Conservation (phyloP, 2,888 invertebrate species). For the Andrena bucephala region DNA sequence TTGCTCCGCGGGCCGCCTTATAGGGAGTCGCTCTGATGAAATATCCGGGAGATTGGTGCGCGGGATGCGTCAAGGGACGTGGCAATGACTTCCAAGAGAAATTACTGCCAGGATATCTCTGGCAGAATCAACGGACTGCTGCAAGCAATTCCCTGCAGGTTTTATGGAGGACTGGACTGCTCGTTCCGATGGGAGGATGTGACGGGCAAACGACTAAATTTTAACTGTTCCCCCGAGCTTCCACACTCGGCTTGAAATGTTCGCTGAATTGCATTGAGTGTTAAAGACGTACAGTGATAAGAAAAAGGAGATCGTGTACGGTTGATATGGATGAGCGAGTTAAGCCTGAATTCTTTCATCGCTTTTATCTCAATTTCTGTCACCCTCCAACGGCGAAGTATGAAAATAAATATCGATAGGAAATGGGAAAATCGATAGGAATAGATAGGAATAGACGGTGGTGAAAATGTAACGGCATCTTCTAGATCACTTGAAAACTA, state of each 20-base stretch:
- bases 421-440: too few species aligned
- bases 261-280: too few species aligned
- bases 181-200: not conserved
- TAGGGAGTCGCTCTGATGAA: slow-evolving; percentile 19
- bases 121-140: slow-evolving; percentile 20
- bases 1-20: slow-evolving; percentile 10
- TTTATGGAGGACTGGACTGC: slow-evolving; percentile 5
- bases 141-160: not conserved
- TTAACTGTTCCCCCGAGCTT: slow-evolving; percentile 3
- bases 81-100: slow-evolving; percentile 16
- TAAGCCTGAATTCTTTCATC: too few species aligned
- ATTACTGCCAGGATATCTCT: slow-evolving; percentile 23
- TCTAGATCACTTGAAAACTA: not conserved
- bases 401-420: too few species aligned
- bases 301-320: too few species aligned
- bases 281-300: too few species aligned
- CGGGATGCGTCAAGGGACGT: slow-evolving; percentile 13
- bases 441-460: too few species aligned
- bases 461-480: too few species aligned
- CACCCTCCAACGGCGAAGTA: too few species aligned
- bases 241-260: not conserved
- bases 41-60: slow-evolving; percentile 8
- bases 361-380: too few species aligned
- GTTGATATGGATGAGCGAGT: too few species aligned
- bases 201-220: not conserved